A percentile compares a stretch with the other conserved stretches of the same genome.
Conservation (phyloP, 2,888 invertebrate genomes). For the Cabera pusaria region DNA sequence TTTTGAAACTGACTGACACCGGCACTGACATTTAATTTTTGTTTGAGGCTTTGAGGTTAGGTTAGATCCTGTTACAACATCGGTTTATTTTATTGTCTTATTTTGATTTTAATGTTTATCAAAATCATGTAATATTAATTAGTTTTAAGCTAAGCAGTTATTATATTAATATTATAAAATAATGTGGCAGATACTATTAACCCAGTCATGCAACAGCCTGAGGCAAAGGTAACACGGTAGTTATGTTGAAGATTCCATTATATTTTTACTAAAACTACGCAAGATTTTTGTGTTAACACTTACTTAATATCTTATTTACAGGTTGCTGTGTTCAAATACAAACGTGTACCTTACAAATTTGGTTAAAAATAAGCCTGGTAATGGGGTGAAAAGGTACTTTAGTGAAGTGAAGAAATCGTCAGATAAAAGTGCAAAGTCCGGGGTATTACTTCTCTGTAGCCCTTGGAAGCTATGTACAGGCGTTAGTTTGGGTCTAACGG, state of each 20-base stretch:
- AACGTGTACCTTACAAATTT: conserved; percentile 55
- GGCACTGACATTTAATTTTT: too few relatives aligned
- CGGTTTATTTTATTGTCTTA: conserved; percentile 2
- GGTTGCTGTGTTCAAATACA: conserved; percentile 54
- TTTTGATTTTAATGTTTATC: conserved; percentile 1
- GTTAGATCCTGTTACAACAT: conserved; percentile 9
- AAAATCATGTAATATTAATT: conserved; percentile 9
- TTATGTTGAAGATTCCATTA: conserved; percentile 19
- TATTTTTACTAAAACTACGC: background rate
- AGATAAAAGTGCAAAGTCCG: conserved; percentile 54
- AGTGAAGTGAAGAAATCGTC: conserved; percentile 49
- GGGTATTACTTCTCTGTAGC: conserved; percentile 53
- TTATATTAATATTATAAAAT: conserved; percentile 28
- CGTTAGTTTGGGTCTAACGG: conserved; percentile 67
- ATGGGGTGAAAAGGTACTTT: conserved; percentile 54
- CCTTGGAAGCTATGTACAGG: conserved; percentile 77
- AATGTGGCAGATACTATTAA: conserved; percentile 74
- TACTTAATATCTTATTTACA: conserved; percentile 39
- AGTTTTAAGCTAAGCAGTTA: background rate
- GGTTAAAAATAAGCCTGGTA: conserved; percentile 57
- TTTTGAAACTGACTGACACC: too few relatives aligned
- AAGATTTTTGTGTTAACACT: conserved; percentile 7
- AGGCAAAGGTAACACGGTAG: conserved; percentile 58
- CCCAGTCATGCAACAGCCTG: conserved; percentile 53
- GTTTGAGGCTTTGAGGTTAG: too few relatives aligned